Percentiles rank a stretch among this genome's conserved stretches.
Conservation (phyloP, 1,140 invertebrate genomes). For the Euwallacea similis region DNA sequence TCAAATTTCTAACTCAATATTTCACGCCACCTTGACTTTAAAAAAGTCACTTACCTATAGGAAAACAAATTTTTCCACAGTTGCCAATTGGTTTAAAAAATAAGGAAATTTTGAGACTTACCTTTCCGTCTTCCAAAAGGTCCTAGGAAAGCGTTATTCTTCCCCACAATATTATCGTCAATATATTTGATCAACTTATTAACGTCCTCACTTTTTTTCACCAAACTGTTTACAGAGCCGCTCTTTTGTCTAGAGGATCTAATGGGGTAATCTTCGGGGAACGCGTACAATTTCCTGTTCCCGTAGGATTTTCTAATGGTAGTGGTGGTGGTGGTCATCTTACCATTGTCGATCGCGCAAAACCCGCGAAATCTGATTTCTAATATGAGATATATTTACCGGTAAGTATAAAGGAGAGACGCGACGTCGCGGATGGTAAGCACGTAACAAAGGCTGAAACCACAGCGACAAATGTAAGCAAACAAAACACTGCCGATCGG, state of each 20-base stretch:
- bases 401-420: background rate
- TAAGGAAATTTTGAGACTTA: slow-evolving; percentile 49
- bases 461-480: background rate
- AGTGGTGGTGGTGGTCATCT: slow-evolving; percentile 47
- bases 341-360: slow-evolving; percentile 33
- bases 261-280: slow-evolving; percentile 56
- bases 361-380: background rate
- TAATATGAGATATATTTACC: background rate
- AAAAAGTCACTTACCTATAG: too few relatives aligned
- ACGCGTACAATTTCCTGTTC: slow-evolving; percentile 57
- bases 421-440: background rate
- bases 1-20: too few relatives aligned
- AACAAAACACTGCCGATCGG: slow-evolving; percentile 8
- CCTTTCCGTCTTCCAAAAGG: slow-evolving; percentile 82
- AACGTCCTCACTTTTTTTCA: slow-evolving; percentile 64
- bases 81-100: too few relatives aligned
- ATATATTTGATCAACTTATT: slow-evolving; percentile 74
- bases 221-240: slow-evolving; percentile 50
- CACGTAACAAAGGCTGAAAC: background rate
- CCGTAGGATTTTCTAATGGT: slow-evolving; percentile 55
- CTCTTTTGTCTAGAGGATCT: slow-evolving; percentile 49
- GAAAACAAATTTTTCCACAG: too few relatives aligned
- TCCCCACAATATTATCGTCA: slow-evolving; percentile 78
- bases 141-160: slow-evolving; percentile 73
- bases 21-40: too few relatives aligned